Conservation (phyloP, 2,888 invertebrate species). For the Leucophenga maculata region DNA sequence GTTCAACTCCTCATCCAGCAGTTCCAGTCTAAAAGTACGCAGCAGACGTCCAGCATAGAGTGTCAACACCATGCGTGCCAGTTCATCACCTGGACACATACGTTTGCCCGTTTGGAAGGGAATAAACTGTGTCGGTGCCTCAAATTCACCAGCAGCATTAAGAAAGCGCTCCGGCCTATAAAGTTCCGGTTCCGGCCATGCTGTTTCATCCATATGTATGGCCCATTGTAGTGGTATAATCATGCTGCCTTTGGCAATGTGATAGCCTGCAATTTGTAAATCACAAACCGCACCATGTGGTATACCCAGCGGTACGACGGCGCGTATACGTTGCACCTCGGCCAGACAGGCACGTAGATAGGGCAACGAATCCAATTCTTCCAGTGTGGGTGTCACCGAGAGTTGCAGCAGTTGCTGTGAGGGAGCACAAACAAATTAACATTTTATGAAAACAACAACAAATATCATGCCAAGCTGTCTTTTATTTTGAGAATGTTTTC, state of each 20-base stretch:
- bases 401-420: conserved; percentile 46
- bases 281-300: conserved; percentile 83
- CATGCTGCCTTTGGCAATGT: conserved; percentile 81
- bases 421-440: neutral
- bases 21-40: conserved; percentile 73
- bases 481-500: too few species aligned
- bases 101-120: conserved; percentile 91
- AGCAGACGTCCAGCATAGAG: conserved; percentile 79
- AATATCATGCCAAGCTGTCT: too few species aligned
- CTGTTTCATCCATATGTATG: conserved; percentile 80
- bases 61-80: conserved; percentile 81
- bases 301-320: conserved; percentile 87
- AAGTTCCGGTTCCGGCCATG: conserved; percentile 79
- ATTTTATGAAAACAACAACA: too few species aligned
- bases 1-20: conserved; percentile 71
- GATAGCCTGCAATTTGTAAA: conserved; percentile 75
- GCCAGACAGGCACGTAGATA: conserved; percentile 78
- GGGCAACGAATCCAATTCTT: conserved; percentile 61
- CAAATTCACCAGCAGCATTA: conserved; percentile 76
- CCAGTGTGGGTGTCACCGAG: conserved; percentile 45
- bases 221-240: conserved; percentile 87
- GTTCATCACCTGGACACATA: conserved; percentile 88
- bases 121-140: conserved; percentile 80
- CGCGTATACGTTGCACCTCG: conserved; percentile 85
- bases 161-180: conserved; percentile 83